Base-by-base conservation (phyloP, 2,113 vertebrate genomes). In the Melanotaenia duboulayi region DNA sequence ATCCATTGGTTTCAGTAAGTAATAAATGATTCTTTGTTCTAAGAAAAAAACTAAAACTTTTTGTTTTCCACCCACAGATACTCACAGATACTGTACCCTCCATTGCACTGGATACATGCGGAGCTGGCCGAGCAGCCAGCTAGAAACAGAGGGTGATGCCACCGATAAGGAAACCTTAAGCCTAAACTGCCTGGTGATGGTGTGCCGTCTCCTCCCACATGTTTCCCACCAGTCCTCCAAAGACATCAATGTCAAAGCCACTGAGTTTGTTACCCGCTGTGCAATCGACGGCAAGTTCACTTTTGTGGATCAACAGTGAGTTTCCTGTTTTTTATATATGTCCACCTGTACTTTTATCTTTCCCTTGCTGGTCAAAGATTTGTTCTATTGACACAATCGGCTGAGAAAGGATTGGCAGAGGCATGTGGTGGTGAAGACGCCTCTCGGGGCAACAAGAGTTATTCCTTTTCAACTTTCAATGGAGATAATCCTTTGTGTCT, bases 261-360 rank as follows among this genome's bases (percentile, higher is more conserved):
- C 93, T 0, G 94, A 96, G 86, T 97, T 97, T 48, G 87, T 96
- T 72, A 96, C 96, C 11, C 95, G 96, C 68, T 96, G 93, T 84
- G 93, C 96, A 76, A 94, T 96, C 93, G 96, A 97, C 78, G 96
- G 96, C 66, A 97, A 96, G 86, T 96, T 97, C 91, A 96, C 95
- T 83, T 97, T 95, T 77, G 94, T 97, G 55, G 96, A 97, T 90
- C 96, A 96, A 76, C 92, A 95, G 96, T 97, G 92, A 90, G 90
- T 86, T 91, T 80, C 49, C 20, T 0, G 42, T 22, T 68, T 28
- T 77, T 22, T 55, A 49, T 24, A 57, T 28, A 2, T n/a, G 10
- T 61, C 56, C 55, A 50, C 11, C 10, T 39, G 49, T 51, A 70
- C 24, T 22, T 37, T 64, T 13, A 48, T n/a, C 32, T 35, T 35